phyloP scores from a whole-genome alignment of 2,888 invertebrate species.

The Lithophane socia region DNA sequence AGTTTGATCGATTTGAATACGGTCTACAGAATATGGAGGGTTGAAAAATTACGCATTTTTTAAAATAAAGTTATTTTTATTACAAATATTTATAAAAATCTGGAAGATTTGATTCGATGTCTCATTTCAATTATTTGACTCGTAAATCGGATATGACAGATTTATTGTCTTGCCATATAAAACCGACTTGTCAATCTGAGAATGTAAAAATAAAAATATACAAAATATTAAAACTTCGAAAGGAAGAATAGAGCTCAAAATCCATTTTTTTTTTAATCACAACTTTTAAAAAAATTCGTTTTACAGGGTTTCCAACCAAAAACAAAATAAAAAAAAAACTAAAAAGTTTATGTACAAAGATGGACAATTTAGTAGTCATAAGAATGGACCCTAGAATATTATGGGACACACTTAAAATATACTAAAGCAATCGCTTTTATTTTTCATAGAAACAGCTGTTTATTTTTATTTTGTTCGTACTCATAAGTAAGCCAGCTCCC shows the following conservation, averaged over 20 bases:
- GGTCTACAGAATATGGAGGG: conserved; percentile 28
- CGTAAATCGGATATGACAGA: not conserved
- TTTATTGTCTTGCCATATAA: not conserved
- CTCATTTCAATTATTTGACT: conserved; percentile 3
- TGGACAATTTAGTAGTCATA: conserved; percentile 6
- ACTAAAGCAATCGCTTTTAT: not conserved
- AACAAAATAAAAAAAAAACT: conserved; percentile 7
- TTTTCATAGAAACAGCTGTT: conserved; percentile 2
- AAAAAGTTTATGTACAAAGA: conserved; percentile 24
- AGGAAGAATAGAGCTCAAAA: conserved; percentile 11
- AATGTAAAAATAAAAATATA: not conserved
- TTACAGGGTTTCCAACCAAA: not conserved
- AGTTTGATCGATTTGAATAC: conserved; percentile 61
- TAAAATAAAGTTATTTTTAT: not conserved
- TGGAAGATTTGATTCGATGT: conserved; percentile 50
- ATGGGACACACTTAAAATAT: conserved; percentile 6
- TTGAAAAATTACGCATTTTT: conserved; percentile 51
- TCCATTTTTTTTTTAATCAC: conserved; percentile 26
- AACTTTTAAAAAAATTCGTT: conserved; percentile 38
- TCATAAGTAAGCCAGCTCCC: not conserved
- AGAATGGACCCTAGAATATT: conserved; percentile 6
- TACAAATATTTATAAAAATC: conserved; percentile 1
- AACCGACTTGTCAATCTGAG: not conserved
- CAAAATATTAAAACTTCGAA: not conserved
- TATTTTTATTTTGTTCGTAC: not conserved